Base-by-base conservation (phyloP, 2,797 vertebrate genomes). In the Channa striata region DNA sequence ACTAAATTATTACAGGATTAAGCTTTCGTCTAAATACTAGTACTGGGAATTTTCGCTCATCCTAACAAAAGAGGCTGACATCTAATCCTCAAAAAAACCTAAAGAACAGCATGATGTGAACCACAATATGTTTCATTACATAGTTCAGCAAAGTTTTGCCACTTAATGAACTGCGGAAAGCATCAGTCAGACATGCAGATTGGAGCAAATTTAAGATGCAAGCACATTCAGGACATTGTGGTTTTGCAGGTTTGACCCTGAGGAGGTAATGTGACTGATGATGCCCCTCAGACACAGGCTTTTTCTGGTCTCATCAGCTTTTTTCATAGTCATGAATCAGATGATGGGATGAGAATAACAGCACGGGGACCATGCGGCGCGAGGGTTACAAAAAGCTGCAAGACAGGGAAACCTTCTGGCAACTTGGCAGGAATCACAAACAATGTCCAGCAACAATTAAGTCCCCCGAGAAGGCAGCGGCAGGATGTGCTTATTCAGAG, bases 191-290 rank as follows among this genome's bases (percentile, higher is more conserved):
- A 67, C 14, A 30, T 39, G 25, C 72, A 77, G 81, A 74, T 66
- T 11, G 6, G 63, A 75, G 59, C 44, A 57, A 56, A 80, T 69
- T 56, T 68, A 60, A 50, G 68, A 77, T 60, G 77, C 70, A 62
- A 49, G 44, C 47, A 21, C 25, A 5, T 34, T 51, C 47, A 34
- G 77, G 68, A 58, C 57, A 9, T 47, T 39, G 20, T 43, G 34
- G 47, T 17, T 67, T 53, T 84, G 69, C 68, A 65, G 44, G 58
- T 60, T 75, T 75, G 78, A 92, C 87, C 88, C 87, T 4, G 57
- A 84, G 87, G 83, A 89, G 48, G 20, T 65, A 42, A 74, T 56
- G 74, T 92, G 90, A 93, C 89, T 75, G 89, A 94, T 90, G 77
- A 85, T 58, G 76, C 68, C 66, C 60, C 61, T 72, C 68, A 74